Percentiles rank a stretch among this genome's conserved stretches.
Conservation (phyloP, 2,113 vertebrate genomes). For the Alouatta palliata region DNA sequence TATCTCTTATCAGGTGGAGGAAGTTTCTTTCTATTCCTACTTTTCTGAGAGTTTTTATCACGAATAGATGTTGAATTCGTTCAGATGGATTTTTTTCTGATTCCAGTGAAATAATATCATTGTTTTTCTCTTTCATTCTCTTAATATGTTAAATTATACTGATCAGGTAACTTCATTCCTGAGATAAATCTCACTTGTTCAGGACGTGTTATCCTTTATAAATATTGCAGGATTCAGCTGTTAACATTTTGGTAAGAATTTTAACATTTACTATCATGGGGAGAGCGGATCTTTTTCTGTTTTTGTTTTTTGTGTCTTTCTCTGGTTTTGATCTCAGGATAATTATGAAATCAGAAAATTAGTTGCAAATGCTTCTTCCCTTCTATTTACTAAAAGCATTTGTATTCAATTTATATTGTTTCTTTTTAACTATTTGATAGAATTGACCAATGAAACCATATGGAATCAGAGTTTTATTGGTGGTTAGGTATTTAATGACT, state of each 20-base stretch:
- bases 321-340: background rate
- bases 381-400: background rate
- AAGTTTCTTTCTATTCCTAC: background rate
- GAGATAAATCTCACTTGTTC: slow-evolving; percentile 14
- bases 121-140: background rate
- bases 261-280: background rate
- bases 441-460: background rate
- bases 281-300: background rate
- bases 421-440: background rate
- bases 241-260: background rate
- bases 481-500: background rate
- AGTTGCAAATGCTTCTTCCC: background rate
- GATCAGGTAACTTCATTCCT: background rate
- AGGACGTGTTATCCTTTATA: background rate
- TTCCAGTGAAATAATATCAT: background rate
- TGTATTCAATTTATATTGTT: background rate
- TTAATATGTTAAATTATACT: background rate
- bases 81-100: background rate
- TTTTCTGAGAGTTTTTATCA: background rate
- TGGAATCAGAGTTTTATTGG: background rate
- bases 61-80: background rate
- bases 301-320: background rate
- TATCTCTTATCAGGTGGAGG: background rate
- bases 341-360: background rate
- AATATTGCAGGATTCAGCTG: background rate